Conservation (phyloP, 2,888 invertebrate species). For the Meiosimyza decipiens region DNA sequence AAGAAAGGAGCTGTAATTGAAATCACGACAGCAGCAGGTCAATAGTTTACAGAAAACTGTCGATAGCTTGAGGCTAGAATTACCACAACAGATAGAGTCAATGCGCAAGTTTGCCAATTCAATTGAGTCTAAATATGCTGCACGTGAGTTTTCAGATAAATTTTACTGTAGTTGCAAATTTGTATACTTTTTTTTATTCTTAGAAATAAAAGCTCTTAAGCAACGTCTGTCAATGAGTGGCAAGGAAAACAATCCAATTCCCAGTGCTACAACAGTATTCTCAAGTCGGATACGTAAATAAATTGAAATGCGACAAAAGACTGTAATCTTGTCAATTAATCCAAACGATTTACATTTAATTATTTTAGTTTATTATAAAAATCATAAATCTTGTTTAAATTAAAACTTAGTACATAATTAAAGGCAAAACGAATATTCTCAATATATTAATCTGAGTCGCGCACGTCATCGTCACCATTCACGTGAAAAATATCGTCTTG, state of each 20-base stretch:
- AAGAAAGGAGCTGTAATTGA: constrained; percentile 55
- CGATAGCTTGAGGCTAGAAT: constrained; percentile 55
- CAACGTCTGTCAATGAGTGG: constrained; percentile 24
- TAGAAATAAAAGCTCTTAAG: constrained; percentile 52
- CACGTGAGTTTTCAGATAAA: constrained; percentile 51
- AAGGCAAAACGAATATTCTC: not conserved
- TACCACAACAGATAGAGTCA: constrained; percentile 59
- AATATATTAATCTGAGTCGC: constrained; percentile 19
- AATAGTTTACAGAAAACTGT: constrained; percentile 51
- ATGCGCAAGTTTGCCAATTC: constrained; percentile 58
- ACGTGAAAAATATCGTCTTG: constrained; percentile 75
- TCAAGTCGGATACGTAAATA: constrained; percentile 25
- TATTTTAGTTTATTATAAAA: constrained; percentile 14
- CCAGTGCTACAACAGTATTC: not conserved
- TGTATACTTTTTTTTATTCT: constrained; percentile 24
- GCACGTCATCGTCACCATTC: constrained; percentile 38
- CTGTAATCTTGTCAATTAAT: constrained; percentile 5
- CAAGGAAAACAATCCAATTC: constrained; percentile 39
- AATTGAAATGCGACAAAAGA: not conserved
- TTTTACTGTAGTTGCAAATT: not conserved
- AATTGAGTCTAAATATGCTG: constrained; percentile 61
- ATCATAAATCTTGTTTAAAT: no score
- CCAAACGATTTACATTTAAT: constrained; percentile 13
- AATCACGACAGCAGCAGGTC: constrained; percentile 53
- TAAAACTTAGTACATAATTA: constrained; percentile 35